Base-by-base conservation (phyloP, 2,888 invertebrate species). In the Drosophila yooni region DNA sequence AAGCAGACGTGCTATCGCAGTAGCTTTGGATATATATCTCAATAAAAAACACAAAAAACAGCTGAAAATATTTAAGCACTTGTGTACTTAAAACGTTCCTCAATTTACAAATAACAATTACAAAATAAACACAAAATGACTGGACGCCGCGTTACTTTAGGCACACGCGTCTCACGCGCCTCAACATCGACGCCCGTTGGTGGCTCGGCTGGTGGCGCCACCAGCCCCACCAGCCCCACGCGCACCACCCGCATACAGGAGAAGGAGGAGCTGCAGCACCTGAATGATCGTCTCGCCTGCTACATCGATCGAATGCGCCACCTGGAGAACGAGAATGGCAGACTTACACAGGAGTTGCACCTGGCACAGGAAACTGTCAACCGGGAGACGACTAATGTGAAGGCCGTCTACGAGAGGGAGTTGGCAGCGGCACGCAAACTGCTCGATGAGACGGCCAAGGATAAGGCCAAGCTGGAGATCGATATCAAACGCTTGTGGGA, bases 241-340 rank as follows among this genome's bases (percentile, higher is more conserved):
- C 95, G 98, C 85, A 96, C 97, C 82, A 96, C 96, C 63, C 97
- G 99, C 53, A 94, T 98, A 25, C 97, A 98, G 93, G 99, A 99
- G 93, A 99, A 99, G 94, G 96, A 96, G 90, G 97, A 98, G 88
- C 94, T 99, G 80, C 97, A 97, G 92, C 97, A 97, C 93, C 95
- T 99, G 62, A 99, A 99, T 93, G 99, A 99, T 93, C 97, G 99
- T 68, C 94, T 99, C 76, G 99, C 99, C 13, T 96, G 96, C 69
- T 99, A 99, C 92, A 99, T 99, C 91, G 99, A 99, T 91, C 96
- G 96, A 91, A 98, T 99, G 66, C 96, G 99, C 67, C 96, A 96
- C 91, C 94, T 99, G 89, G 99, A 99, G 94, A 94, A 95, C 72
- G 99, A 99, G 93, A 99, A 99, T 93, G 96, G 95, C 48, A 95